These are phyloP conservation scores for Nasonia giraulti DNA, from an alignment of 1,140 invertebrate species.

Conservation along the genomic window DNA sequence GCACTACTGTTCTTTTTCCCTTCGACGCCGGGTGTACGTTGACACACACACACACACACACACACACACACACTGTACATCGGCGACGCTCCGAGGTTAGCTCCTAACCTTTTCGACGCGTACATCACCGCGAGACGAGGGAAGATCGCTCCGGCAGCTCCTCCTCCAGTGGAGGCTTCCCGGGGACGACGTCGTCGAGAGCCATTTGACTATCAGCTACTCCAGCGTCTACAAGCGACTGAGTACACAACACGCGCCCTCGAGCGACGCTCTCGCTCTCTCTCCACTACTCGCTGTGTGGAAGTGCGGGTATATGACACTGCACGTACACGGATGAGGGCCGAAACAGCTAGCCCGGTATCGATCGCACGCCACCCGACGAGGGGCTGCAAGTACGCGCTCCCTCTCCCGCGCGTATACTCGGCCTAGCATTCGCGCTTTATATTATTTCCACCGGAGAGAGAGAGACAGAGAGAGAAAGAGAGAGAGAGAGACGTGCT, in stretches of 20 bases:
- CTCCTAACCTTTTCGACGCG: neutral
- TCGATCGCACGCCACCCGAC: constrained; percentile 43
- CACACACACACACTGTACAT: too few relatives aligned
- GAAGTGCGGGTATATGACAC: constrained; percentile 39
- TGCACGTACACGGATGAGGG: constrained; percentile 22
- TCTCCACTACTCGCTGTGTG: neutral
- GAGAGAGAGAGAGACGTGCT: neutral
- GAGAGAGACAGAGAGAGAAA: constrained; percentile 1
- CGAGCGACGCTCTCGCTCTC: constrained; percentile 20
- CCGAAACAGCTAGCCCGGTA: constrained; percentile 29
- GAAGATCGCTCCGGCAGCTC: neutral
- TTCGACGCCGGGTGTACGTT: constrained; percentile 30
- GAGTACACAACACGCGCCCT: constrained; percentile 16
- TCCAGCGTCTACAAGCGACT: neutral
- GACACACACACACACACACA: too few relatives aligned
- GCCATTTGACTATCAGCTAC: neutral
- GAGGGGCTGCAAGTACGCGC: constrained; percentile 16
- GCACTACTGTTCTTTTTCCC: constrained; percentile 19
- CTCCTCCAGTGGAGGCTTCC: neutral
- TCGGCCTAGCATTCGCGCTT: neutral
- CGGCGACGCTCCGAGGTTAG: constrained; percentile 35
- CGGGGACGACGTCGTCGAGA: neutral
- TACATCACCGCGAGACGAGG: neutral
- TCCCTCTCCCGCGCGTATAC: constrained; percentile 27
- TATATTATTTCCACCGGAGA: constrained; percentile 32